These are phyloP conservation scores for Gymnarchus niloticus DNA, from an alignment of 2,113 vertebrate genomes.

Conservation along the genomic window DNA sequence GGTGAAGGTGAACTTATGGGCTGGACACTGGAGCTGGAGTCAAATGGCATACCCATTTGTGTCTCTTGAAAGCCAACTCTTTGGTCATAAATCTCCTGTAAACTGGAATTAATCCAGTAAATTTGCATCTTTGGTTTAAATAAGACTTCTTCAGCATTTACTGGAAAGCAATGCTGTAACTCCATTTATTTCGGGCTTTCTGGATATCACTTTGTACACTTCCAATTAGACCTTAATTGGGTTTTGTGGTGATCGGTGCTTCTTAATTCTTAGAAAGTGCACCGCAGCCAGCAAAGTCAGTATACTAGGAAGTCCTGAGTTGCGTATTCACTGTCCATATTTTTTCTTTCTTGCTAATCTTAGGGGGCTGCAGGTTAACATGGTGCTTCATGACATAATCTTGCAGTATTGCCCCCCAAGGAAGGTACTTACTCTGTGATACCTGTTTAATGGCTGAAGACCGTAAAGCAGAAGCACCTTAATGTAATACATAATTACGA, in stretches of 20 bases:
- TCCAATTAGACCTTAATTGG: background rate
- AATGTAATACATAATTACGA: background rate
- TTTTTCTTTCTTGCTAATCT: background rate
- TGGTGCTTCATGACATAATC: background rate
- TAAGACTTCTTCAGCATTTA: background rate
- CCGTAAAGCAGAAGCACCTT: background rate
- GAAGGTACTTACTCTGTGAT: background rate
- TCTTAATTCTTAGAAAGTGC: background rate
- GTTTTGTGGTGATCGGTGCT: background rate
- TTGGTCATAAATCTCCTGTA: background rate
- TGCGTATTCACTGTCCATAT: background rate
- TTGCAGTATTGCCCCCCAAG: background rate
- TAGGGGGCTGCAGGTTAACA: no score
- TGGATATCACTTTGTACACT: background rate
- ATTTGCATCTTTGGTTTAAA: background rate
- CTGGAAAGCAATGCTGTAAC: background rate
- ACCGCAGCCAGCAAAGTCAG: background rate
- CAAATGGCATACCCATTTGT: no score
- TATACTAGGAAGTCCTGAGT: background rate
- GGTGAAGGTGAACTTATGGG: no score
- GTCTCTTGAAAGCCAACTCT: background rate
- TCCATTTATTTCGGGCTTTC: background rate
- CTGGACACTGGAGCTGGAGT: no score
- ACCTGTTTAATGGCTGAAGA: background rate
- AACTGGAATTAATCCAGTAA: background rate